These are phyloP conservation scores for Nixonia krombeini DNA, from an alignment of 1,140 invertebrate genomes.

Conservation along the genomic window DNA sequence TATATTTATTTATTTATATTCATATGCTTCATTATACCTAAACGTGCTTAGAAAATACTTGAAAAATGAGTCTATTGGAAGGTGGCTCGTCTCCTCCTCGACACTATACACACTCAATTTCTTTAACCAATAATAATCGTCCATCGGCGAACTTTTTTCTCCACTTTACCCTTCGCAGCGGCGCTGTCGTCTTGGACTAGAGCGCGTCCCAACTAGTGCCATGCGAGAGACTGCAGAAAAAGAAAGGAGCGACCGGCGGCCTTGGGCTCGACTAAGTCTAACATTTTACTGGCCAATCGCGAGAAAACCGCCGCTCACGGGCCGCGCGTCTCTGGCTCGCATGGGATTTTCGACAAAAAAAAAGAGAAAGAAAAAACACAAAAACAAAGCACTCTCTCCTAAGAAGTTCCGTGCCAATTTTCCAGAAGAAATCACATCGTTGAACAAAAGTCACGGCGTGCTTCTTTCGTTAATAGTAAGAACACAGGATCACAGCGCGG, in stretches of 20 bases:
- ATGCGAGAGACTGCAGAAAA: slow-evolving; percentile 17
- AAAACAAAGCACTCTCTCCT: slow-evolving; percentile 11
- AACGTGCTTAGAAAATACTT: slow-evolving; percentile 70
- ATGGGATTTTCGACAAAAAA: slow-evolving; percentile 10
- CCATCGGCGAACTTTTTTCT: slow-evolving; percentile 18
- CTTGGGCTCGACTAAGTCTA: slow-evolving; percentile 60
- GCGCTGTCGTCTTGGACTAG: slow-evolving; percentile 49
- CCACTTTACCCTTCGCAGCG: slow-evolving; percentile 16
- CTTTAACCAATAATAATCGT: slow-evolving; percentile 33
- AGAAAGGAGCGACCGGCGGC: slow-evolving; percentile 29
- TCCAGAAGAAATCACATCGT: too few species aligned
- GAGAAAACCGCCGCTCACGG: slow-evolving; percentile 37
- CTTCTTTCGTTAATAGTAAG: slow-evolving; percentile 10
- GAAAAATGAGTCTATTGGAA: slow-evolving; percentile 67
- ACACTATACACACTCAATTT: slow-evolving; percentile 61
- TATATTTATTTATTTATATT: neutral
- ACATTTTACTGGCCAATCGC: slow-evolving; percentile 67
- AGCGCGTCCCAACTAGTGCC: slow-evolving; percentile 37
- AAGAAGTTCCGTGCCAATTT: too few species aligned
- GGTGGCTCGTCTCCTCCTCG: slow-evolving; percentile 54
- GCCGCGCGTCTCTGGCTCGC: slow-evolving; percentile 35
- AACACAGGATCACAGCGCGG: slow-evolving; percentile 10
- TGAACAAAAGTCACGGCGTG: neutral
- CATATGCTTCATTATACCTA: slow-evolving; percentile 41
- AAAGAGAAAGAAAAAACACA: slow-evolving; percentile 20